Base-by-base conservation (phyloP, 2,888 invertebrate species). In the Lamellibrachia columna region DNA sequence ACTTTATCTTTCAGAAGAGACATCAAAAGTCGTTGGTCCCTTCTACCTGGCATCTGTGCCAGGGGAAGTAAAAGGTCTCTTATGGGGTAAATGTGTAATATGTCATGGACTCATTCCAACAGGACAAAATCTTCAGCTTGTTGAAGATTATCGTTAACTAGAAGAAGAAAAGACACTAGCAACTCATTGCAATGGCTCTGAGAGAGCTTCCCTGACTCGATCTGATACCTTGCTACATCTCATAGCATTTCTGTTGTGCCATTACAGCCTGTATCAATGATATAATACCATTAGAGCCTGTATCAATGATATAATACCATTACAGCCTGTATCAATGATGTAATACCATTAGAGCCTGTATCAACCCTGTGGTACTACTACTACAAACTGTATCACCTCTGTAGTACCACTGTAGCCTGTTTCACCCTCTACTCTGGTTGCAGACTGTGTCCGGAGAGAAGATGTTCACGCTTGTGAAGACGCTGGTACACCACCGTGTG, bases 401-500 rank as follows among this genome's bases (percentile, higher is more conserved):
- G 58, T 58, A 7, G 58, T 58, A 58, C 8, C 58, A 58, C 15
- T 15, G 15, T 7, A 58, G 58, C 15, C 11, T 58, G 58, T 11
- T 40, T 40, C 40, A 40, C 40, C 40, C 40, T 40, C 22, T 90
- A n/a, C 40, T 60, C 11, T 28, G 75, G 92, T 93, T 92, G 9
- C 94, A 96, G 96, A 96, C 95, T 52, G 96, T 97, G 3, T 97
- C 97, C 90, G 97, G 97, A 90, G 96, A 96, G 53, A 96, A 95
- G 92, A 95, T 95, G 53, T 97, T 97, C 7, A 97, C 97, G 1
- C 94, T 96, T 93, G 96, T 98, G 0, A 96, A 97, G 93, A 96
- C 96, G 9, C 95, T 98, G 90, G 95, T 95, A n/a, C 97, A 97
- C 0, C 97, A 97, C 92, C 97, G 97, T 94, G 97, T 98, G 7